Percentiles rank a stretch among this genome's conserved stretches.
phyloP scores from a whole-genome alignment of 2,797 vertebrate genomes.

The Paguma larvata region DNA sequence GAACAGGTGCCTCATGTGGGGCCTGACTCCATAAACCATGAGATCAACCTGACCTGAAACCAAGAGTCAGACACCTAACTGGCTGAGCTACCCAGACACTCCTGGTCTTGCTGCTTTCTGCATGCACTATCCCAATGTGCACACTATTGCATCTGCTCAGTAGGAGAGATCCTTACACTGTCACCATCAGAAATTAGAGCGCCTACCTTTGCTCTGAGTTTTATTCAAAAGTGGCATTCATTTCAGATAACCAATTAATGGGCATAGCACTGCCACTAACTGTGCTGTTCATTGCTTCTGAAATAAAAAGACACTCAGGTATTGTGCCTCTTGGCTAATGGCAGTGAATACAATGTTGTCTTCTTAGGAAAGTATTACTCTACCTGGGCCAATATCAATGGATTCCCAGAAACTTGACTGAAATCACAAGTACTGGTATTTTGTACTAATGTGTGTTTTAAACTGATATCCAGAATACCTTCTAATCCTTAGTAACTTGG shows the following conservation, averaged over 20 bases:
- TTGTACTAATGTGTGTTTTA: background rate
- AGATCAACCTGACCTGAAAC: too few relatives aligned
- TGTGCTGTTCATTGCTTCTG: background rate
- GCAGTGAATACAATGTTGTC: background rate
- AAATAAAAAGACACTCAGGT: background rate
- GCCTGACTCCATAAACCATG: too few relatives aligned
- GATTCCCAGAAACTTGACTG: background rate
- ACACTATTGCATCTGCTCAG: background rate
- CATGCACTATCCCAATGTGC: rapidly evolving
- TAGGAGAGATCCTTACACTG: background rate
- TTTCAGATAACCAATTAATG: background rate
- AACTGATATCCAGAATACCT: background rate
- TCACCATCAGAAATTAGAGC: background rate
- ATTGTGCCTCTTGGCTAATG: background rate
- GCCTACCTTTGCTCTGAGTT: background rate
- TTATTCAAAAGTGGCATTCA: background rate
- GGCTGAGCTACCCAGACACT: background rate
- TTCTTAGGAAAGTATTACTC: background rate
- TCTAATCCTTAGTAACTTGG: background rate
- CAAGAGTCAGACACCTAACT: too few relatives aligned
- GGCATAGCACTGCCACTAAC: background rate
- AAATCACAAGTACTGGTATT: background rate
- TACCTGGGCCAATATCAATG: background rate
- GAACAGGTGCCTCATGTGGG: too few relatives aligned
- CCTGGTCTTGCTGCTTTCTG: background rate